Evolutionary conservation across 2,888 invertebrate genomes (phyloP).

Genomic region (Hetaerina titia): DNA sequence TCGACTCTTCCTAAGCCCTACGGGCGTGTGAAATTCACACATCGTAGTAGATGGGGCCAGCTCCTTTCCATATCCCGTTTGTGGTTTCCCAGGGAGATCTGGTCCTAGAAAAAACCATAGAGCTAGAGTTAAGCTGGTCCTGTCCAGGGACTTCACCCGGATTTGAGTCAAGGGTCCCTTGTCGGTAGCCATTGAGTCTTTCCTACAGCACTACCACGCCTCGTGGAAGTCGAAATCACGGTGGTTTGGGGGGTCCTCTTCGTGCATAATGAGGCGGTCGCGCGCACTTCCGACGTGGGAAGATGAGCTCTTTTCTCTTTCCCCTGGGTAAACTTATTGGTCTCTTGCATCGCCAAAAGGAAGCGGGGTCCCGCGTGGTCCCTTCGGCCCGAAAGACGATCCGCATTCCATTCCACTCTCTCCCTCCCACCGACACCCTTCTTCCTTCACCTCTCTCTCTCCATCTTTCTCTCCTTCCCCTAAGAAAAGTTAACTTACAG

Average conservation of each 20-base stretch:
- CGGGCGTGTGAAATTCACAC: too few relatives aligned
- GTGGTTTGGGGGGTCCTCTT: not conserved
- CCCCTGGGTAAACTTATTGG: not conserved
- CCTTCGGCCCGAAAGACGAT: conserved; percentile 53
- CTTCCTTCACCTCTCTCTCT: not conserved
- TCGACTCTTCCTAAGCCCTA: too few relatives aligned
- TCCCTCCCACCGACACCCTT: too few relatives aligned
- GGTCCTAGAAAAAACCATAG: not conserved
- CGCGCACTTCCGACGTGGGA: not conserved
- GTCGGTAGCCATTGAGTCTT: not conserved
- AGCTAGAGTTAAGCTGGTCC: not conserved
- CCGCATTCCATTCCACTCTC: conserved; percentile 48
- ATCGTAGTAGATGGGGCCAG: too few relatives aligned
- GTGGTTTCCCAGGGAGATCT: not conserved
- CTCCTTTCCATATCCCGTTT: not conserved
- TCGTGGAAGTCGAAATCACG: not conserved
- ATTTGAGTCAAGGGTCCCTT: not conserved
- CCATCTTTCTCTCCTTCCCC: not conserved
- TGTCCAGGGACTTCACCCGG: not conserved
- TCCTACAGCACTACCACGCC: not conserved
- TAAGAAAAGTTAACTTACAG: conserved; percentile 27
- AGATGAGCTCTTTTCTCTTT: not conserved
- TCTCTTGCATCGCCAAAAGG: conserved; percentile 7
- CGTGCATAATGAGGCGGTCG: not conserved
- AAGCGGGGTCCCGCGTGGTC: not conserved